phyloP scores from a whole-genome alignment of 2,888 invertebrate species.

The Platypus cylindrus region DNA sequence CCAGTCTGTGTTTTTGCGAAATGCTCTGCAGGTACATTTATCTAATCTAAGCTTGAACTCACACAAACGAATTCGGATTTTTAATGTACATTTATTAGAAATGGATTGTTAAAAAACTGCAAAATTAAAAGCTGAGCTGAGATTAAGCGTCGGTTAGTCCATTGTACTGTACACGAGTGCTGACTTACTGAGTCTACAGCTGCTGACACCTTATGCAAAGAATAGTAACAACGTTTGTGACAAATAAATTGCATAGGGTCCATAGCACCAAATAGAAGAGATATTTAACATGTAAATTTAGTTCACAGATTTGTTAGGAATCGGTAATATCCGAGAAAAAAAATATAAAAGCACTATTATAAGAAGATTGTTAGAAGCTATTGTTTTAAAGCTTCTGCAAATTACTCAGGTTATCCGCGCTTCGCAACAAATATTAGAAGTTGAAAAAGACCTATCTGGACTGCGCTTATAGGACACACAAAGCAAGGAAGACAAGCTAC shows the following conservation, averaged over 20 bases:
- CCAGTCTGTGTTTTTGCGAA: conserved; percentile 3
- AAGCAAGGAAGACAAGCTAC: conserved; percentile 24
- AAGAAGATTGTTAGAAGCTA: conserved; percentile 16
- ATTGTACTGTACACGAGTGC: conserved; percentile 38
- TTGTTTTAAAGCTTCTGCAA: conserved; percentile 16
- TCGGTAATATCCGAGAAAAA: conserved; percentile 7
- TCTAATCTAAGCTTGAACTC: conserved; percentile 32
- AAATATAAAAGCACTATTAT: conserved; percentile 14
- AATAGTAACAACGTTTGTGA: too few species aligned
- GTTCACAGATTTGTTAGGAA: conserved; percentile 7
- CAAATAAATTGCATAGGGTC: too few species aligned
- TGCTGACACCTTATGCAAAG: conserved; percentile 18
- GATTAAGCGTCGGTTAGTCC: conserved; percentile 38
- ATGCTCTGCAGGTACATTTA: conserved; percentile 16
- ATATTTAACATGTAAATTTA: conserved; percentile 5
- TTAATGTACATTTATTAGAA: conserved; percentile 34
- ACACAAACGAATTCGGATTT: conserved; percentile 31
- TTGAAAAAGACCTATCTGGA: conserved; percentile 10
- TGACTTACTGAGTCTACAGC: conserved; percentile 32
- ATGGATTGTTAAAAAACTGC: conserved; percentile 34
- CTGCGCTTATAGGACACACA: conserved; percentile 11
- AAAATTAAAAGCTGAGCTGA: conserved; percentile 39
- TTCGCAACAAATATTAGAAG: conserved; percentile 13
- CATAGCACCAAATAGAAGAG: too few species aligned
- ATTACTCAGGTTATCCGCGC: conserved; percentile 13